Evolutionary conservation across 2,113 vertebrate species (phyloP).

Genomic region (Rhinolophus ferrumequinum): DNA sequence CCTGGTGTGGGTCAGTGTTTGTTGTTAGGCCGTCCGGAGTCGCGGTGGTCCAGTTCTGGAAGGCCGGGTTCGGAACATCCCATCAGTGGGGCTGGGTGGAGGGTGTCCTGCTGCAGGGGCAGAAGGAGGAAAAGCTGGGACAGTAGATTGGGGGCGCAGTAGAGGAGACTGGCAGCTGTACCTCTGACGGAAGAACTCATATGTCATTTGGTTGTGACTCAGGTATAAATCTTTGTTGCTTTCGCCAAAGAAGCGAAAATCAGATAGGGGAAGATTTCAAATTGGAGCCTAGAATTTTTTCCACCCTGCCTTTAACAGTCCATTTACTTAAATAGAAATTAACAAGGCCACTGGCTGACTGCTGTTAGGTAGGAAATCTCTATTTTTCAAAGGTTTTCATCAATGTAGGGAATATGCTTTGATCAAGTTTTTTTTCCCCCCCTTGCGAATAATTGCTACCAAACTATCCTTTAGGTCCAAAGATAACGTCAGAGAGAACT

Average conservation of each 20-base stretch:
- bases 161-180: background rate
- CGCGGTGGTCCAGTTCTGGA: slow-evolving; percentile 16
- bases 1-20: slow-evolving; percentile 40
- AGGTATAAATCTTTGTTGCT: slow-evolving; percentile 27
- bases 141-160: background rate
- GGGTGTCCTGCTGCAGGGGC: background rate
- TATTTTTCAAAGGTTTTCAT: slow-evolving; percentile 17
- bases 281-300: background rate
- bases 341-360: background rate
- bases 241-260: background rate
- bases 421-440: background rate
- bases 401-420: slow-evolving; percentile 16
- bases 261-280: slow-evolving; percentile 38
- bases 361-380: background rate
- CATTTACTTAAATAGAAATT: slow-evolving; percentile 15
- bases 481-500: background rate
- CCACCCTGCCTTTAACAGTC: slow-evolving; percentile 18
- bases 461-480: background rate
- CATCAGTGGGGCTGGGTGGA: background rate
- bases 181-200: background rate
- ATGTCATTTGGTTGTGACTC: background rate
- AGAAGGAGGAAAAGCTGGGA: background rate
- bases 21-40: slow-evolving; percentile 61
- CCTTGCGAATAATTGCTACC: background rate
- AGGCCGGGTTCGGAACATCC: background rate